Base-by-base conservation (phyloP, 2,888 invertebrate species). In the Pseudolycoriella hygida region DNA sequence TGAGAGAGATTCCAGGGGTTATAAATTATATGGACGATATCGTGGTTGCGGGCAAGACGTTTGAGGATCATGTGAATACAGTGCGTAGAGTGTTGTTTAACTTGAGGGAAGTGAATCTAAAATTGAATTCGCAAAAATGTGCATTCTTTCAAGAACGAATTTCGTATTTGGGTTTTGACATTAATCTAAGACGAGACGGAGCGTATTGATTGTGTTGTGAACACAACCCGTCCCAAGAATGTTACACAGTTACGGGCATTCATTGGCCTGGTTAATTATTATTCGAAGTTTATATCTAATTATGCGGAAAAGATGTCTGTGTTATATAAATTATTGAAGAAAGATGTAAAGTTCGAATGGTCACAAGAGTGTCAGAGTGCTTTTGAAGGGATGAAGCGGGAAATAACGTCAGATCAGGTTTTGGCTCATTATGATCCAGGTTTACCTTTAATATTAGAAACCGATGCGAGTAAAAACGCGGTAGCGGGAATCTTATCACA, bases 241-340 rank as follows among this genome's bases (percentile, higher is more conserved):
- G 45, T 50, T 2, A 44, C 44, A 6, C 50, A 54, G 42, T 47
- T 57, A 0, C 52, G 53, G 38, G 50, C 55, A 5, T 59, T 58
- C 42, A 39, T 57, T 1, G 60, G 59, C 1, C 52, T 59, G 48
- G 51, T 58, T 0, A 60, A 60, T 48, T 62, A 59, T 47, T 63
- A 61, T 45, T 51, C 55, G 3, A 55, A 53, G 46, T 64, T 62
- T n/a, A n/a, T n/a, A n/a, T n/a, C n/a, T n/a, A 41, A 19, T 20
- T 20, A 44, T 45, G 45, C 32, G 49, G 3, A 47, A 43, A 19
- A 50, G 50, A n/a, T n/a, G n/a, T n/a, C n/a, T n/a, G n/a, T n/a
- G n/a, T n/a, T n/a, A n/a, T n/a, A n/a, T n/a, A n/a, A n/a, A n/a
- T n/a, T n/a, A n/a, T n/a, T n/a, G n/a, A n/a, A n/a, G n/a, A n/a